Base-by-base conservation (phyloP, 2,113 vertebrate species). In the Pachypanchax playfairii region DNA sequence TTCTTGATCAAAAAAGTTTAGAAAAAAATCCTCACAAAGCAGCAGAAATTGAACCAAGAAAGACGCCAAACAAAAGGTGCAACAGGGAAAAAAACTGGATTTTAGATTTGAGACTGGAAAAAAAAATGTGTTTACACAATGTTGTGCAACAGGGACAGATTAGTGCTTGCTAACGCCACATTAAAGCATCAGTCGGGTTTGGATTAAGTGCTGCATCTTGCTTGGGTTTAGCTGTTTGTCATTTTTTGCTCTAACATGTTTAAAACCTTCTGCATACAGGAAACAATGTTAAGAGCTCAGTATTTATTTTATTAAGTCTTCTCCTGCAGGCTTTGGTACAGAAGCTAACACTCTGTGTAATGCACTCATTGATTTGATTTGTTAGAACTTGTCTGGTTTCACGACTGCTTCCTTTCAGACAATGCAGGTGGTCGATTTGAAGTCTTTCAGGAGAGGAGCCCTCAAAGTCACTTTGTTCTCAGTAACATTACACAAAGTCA, bases 341-440 rank as follows among this genome's bases (percentile, higher is more conserved):
- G 14, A 36, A 25, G 14, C 14, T 21, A 33, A 35, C 13, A 8
- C 8, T 38, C 41, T 43, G 8, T 6, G 17, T 48, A 4, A 49
- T 49, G 7, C 25, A 18, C 8, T n/a, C 29, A n/a, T 24, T 33
- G 12, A 21, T 29, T 6, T 22, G 20, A 22, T 1, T 24, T 17
- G n/a, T n/a, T 9, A 33, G 10, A 28, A 43, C 6, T 9, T 44
- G 12, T 24, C 14, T 28, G 12, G 28, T 21, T n/a, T 39, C 17
- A 20, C 15, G 9, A 26, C 4, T 24, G 14, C 5, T 28, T 8
- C 11, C 3, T 24, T 36, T 35, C n/a, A 70, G 63, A 65, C 29
- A 15, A 71, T 61, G 62, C 76, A 77, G 69, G 76, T 78, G 68
- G 53, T 64, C 42, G 26, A 56, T 51, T 62, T 22, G 29, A 39